Evolutionary conservation across 2,797 vertebrate genomes (phyloP).

Genomic region (Alfaro cultratus): DNA sequence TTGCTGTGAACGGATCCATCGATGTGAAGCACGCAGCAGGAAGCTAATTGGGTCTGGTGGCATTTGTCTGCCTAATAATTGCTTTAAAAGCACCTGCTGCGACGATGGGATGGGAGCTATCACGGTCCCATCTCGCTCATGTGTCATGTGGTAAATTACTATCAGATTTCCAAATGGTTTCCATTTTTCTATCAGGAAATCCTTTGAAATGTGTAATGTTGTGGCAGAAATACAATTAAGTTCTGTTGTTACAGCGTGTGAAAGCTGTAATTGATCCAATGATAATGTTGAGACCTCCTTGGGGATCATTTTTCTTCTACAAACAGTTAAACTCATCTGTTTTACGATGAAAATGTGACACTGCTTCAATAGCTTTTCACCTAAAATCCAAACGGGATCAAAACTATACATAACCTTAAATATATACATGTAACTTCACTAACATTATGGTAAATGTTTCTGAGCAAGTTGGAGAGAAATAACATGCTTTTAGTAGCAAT

Average conservation of each 20-base stretch:
- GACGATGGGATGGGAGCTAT: slow-evolving; percentile 49
- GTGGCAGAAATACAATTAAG: slow-evolving; percentile 22
- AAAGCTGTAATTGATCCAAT: slow-evolving; percentile 17
- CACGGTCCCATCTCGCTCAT: slow-evolving; percentile 34
- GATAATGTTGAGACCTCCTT: neutral
- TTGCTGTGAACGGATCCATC: slow-evolving; percentile 48
- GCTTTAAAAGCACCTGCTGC: slow-evolving; percentile 72
- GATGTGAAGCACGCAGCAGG: slow-evolving; percentile 59
- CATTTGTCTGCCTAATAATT: slow-evolving; percentile 71
- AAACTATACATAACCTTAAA: neutral
- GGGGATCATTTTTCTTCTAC: neutral
- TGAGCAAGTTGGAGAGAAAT: neutral
- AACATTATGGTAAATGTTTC: neutral
- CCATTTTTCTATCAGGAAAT: slow-evolving; percentile 31
- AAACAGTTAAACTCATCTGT: neutral
- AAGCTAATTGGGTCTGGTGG: slow-evolving; percentile 71
- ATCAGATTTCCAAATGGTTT: slow-evolving; percentile 39
- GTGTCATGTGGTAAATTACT: slow-evolving; percentile 36
- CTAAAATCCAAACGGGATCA: neutral
- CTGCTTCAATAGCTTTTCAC: neutral
- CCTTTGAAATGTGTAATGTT: slow-evolving; percentile 45
- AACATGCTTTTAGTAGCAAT: neutral
- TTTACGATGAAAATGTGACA: neutral
- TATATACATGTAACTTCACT: neutral
- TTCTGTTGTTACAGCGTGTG: slow-evolving; percentile 2